These are phyloP conservation scores for Schlechtendalia chinensis DNA, from an alignment of 1,140 invertebrate species.

Conservation along the genomic window DNA sequence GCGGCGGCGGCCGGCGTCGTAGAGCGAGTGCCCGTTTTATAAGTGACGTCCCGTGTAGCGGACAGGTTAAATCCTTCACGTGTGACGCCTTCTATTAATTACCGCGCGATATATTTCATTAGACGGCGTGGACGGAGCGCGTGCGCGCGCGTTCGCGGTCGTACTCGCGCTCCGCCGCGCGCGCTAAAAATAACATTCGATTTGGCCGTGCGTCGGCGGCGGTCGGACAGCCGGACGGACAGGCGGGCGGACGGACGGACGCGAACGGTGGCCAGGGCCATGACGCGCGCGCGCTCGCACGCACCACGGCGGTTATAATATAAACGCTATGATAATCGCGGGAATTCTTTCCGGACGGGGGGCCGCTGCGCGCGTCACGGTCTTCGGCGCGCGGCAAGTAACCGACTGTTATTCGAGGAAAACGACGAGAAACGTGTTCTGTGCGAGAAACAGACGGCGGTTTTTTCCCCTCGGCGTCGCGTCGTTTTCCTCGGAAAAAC, in stretches of 20 bases:
- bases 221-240: not conserved
- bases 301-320: too few relatives aligned
- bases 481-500: too few relatives aligned
- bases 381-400: too few relatives aligned
- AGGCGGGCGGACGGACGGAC: not conserved
- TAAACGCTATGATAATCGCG: too few relatives aligned
- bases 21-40: conserved; percentile 16
- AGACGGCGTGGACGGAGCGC: conserved; percentile 20
- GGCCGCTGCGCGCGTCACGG: too few relatives aligned
- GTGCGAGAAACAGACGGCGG: too few relatives aligned
- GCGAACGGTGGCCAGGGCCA: not conserved
- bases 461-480: too few relatives aligned
- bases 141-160: not conserved
- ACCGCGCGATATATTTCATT: conserved; percentile 47
- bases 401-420: too few relatives aligned
- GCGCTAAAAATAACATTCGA: conserved; percentile 47
- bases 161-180: too few relatives aligned
- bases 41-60: conserved; percentile 47
- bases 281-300: not conserved
- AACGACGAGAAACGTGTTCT: too few relatives aligned
- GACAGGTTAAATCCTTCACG: conserved; percentile 49
- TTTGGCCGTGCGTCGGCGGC: not conserved
- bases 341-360: not conserved
- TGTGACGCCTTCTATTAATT: conserved; percentile 49
- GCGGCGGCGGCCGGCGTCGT: not conserved